Conservation (phyloP, 1,140 invertebrate species). For the Samia ricini region DNA sequence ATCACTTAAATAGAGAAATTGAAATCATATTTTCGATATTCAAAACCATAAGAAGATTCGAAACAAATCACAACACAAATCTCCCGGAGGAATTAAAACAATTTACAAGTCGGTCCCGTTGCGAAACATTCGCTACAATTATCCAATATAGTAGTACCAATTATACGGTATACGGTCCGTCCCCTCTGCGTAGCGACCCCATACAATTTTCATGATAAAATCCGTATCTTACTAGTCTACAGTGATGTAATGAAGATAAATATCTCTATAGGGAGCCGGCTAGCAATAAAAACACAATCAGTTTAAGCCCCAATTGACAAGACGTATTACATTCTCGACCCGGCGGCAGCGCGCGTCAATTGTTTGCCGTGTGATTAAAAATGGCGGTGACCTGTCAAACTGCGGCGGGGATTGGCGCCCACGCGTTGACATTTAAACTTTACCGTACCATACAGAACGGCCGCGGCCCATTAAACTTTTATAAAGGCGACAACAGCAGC, state of each 20-base stretch:
- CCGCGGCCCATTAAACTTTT: constrained; percentile 23
- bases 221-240: constrained; percentile 54
- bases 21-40: neutral
- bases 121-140: constrained; percentile 66
- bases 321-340: constrained; percentile 37
- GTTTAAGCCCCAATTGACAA: constrained; percentile 71
- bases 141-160: constrained; percentile 60
- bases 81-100: constrained; percentile 49
- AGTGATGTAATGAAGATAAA: constrained; percentile 66
- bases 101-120: constrained; percentile 37
- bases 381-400: constrained; percentile 53
- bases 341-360: constrained; percentile 3
- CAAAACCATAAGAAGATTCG: neutral
- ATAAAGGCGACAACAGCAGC: constrained; percentile 28
- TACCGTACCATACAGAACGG: constrained; percentile 36
- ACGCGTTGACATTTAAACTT: constrained; percentile 35
- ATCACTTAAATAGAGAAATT: no score
- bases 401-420: constrained; percentile 53
- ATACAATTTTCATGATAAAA: constrained; percentile 70
- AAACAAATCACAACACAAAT: constrained; percentile 12
- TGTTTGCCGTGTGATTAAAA: constrained; percentile 28
- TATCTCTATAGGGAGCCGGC: constrained; percentile 60
- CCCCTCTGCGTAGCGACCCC: constrained; percentile 50
- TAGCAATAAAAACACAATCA: constrained; percentile 69
- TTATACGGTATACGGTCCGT: constrained; percentile 55